Conservation (phyloP, 2,888 invertebrate species). For the Xestia rhomboidea region DNA sequence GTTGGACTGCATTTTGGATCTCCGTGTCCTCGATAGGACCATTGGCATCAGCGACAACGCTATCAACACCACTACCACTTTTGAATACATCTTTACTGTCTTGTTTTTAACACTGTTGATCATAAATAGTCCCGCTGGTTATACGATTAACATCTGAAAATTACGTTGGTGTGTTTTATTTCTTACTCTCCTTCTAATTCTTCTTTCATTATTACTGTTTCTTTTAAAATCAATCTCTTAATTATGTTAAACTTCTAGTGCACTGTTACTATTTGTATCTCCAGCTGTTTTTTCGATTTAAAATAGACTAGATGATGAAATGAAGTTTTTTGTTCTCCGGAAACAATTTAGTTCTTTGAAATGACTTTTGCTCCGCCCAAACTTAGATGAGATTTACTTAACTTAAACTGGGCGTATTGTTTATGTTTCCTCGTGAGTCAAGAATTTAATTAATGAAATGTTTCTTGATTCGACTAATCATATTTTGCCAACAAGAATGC, state of each 20-base stretch:
- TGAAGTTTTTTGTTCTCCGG: conserved; percentile 12
- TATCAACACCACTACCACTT: conserved; percentile 76
- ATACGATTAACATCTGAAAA: conserved; percentile 59
- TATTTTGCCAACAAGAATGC: background rate
- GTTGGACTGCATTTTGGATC: conserved; percentile 85
- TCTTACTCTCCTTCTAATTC: background rate
- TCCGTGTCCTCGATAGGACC: conserved; percentile 78
- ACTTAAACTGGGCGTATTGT: conserved; percentile 3
- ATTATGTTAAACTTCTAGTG: background rate
- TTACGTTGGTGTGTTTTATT: background rate
- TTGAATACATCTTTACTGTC: conserved; percentile 74
- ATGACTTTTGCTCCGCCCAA: conserved; percentile 14
- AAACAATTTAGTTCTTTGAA: conserved; percentile 10
- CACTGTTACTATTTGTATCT: background rate
- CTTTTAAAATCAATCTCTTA: background rate
- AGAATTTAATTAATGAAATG: background rate
- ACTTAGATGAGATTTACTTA: background rate
- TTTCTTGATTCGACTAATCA: background rate
- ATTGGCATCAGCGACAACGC: conserved; percentile 73
- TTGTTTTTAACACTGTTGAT: conserved; percentile 40
- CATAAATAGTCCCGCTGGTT: conserved; percentile 31
- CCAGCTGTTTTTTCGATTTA: background rate
- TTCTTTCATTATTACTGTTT: background rate
- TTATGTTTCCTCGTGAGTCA: background rate
- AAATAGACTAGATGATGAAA: conserved; percentile 1